Percentiles rank a stretch among this genome's conserved stretches.
Evolutionary conservation across 2,888 invertebrate genomes (phyloP).

Genomic region (Netelia virgata): DNA sequence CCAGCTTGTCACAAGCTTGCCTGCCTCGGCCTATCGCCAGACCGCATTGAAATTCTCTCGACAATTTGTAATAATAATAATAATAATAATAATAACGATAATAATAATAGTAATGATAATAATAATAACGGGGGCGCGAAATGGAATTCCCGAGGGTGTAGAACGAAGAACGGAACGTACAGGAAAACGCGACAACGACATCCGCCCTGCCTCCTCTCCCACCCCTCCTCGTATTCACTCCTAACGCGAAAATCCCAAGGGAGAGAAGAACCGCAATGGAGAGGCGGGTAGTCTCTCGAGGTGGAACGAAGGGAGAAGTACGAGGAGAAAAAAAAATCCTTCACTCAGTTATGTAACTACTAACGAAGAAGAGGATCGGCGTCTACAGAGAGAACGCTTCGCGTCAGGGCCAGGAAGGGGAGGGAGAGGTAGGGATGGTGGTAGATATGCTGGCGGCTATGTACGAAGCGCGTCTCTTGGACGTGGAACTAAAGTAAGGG

Average conservation of each 20-base stretch:
- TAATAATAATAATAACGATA: background rate
- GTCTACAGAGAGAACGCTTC: slow-evolving; percentile 10
- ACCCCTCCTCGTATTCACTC: too few relatives aligned
- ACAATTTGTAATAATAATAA: slow-evolving; percentile 41
- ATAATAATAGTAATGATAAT: background rate
- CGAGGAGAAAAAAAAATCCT: slow-evolving; percentile 20
- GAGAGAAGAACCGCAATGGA: slow-evolving; percentile 40
- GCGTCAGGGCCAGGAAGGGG: too few relatives aligned
- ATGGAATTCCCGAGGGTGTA: slow-evolving; percentile 28
- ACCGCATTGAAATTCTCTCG: slow-evolving; percentile 20
- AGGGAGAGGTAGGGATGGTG: background rate
- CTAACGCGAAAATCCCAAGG: slow-evolving; percentile 1
- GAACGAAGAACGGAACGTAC: background rate
- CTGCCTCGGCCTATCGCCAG: slow-evolving; percentile 1
- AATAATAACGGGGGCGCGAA: slow-evolving; percentile 1
- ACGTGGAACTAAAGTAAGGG: slow-evolving; percentile 64
- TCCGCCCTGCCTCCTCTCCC: too few relatives aligned
- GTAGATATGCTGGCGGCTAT: slow-evolving; percentile 14
- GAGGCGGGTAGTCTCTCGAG: slow-evolving; percentile 13
- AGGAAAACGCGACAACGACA: background rate
- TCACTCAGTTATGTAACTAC: slow-evolving; percentile 27
- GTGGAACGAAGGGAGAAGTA: slow-evolving; percentile 27
- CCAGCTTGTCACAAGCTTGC: background rate
- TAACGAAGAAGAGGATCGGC: slow-evolving; percentile 34
- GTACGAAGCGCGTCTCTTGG: slow-evolving; percentile 25